Percentiles rank a stretch among this genome's conserved stretches.
Conservation (phyloP, 2,797 vertebrate genomes). For the Sparidentex hasta region DNA sequence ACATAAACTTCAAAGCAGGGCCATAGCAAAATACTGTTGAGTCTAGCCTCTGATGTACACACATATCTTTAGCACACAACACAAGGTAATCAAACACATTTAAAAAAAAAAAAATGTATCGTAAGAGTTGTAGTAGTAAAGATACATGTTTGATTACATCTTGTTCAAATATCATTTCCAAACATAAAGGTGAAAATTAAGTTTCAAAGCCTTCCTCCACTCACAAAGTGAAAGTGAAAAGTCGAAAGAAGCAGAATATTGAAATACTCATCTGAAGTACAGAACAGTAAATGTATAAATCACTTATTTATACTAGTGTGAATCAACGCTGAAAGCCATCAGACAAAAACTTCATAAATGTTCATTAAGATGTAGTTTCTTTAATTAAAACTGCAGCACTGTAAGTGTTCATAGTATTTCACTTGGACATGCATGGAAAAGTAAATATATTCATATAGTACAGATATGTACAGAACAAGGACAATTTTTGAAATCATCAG, state of each 20-base stretch:
- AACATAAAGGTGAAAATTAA: neutral
- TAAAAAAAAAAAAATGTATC: neutral
- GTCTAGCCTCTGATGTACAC: neutral
- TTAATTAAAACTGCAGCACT: slow-evolving; percentile 89
- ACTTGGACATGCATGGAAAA: slow-evolving; percentile 91
- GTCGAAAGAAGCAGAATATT: too few species aligned
- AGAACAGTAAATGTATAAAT: slow-evolving; percentile 20
- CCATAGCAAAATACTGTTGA: neutral
- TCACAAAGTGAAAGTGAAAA: neutral
- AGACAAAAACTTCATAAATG: slow-evolving; percentile 23
- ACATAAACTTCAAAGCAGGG: slow-evolving; percentile 15
- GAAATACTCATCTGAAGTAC: too few species aligned
- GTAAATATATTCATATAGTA: slow-evolving; percentile 90
- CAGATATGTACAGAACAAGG: slow-evolving; percentile 88
- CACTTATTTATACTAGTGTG: neutral
- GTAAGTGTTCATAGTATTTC: slow-evolving; percentile 88
- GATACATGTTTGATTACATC: neutral
- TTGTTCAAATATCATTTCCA: slow-evolving; percentile 1
- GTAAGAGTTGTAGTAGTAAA: too few species aligned
- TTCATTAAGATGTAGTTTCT: slow-evolving; percentile 82
- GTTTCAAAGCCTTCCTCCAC: neutral
- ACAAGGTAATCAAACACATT: too few species aligned
- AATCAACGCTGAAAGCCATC: slow-evolving; percentile 3
- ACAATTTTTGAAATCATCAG: slow-evolving; percentile 80
- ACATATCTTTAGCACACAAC: neutral